Evolutionary conservation across 2,113 vertebrate species (phyloP), one percentile per base, ranked within the genome.

Genomic region (Pampusana beccarii): DNA sequence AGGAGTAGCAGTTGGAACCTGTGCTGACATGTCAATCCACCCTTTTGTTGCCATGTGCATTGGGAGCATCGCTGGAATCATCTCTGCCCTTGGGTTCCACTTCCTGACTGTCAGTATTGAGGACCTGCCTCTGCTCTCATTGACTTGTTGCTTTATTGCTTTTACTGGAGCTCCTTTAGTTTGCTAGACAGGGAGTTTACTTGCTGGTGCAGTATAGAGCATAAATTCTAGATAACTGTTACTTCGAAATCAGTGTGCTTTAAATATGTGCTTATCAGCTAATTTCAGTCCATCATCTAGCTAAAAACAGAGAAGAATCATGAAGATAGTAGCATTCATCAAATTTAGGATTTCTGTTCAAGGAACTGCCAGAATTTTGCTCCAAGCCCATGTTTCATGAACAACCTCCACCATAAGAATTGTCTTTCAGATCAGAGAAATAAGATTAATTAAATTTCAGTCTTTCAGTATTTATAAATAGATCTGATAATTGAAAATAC

Each of bases 1-100:
- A 72, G 99, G 99, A 19, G 99, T 99, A 9, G 99, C 99, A 7
- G 98, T 99, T 71, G 99, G 99, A 70, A 99, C 99, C 3, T 99
- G 99, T 56, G 99, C 99, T 3, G 98, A 99, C 96, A 97, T 99
- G 98, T 5, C 7, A 38, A 99, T 99, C 16, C 77, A 92, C 2
- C 98, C 98, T 1, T 99, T 97, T 29, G 96, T 80, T 21, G 98
- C 99, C 31, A 99, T 99, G 99, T 36, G 98, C 65, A 99, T 99
- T 54, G 99, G 99, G 54, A 86, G 98, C 11, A 11, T 98, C 36
- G 99, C 99, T 66, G 99, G 98, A 56, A 92, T 98, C 25, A 90
- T 99, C 93, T 99, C 99, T 4, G 99, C 99, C 21, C 18, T 99
- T 9, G 99, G 99, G 42, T 99, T 98, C 96, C 99, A 98, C 88